Base-by-base conservation (phyloP, 1,140 invertebrate species). In the Aleiodes sp. region DNA sequence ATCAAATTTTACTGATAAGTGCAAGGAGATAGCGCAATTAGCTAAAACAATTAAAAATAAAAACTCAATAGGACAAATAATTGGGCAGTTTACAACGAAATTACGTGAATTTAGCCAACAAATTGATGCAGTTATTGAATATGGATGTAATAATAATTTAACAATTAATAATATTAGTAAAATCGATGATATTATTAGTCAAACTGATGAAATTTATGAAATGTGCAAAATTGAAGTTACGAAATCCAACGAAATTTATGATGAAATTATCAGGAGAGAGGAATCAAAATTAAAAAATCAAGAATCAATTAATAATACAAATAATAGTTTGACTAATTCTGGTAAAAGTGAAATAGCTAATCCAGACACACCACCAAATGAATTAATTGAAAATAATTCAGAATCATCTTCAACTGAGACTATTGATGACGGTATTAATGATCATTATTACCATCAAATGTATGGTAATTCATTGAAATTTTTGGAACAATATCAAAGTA, bases 381-480 rank as follows among this genome's bases (percentile, higher is more conserved):
- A 72, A 24, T 19, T 29, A 69, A 65, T 52, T 41, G 12, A 28
- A 12, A 64, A 61, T 24, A 61, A 64, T 41, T 26, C 43, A n/a
- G 64, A 65, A 56, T 29, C 3, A 1, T 33, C 10, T 33, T 1
- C 7, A 33, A 33, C 31, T 29, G 70, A 68, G 41, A 37, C 61
- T 21, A 2, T 68, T 68, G 46, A 73, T 56, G 64, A 63, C 24
- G 10, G 68, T 26, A 84, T 79, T 70, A 68, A 80, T 19, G 82
- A 88, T 63, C 75, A 83, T 66, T 83, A 82, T 74, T 88, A 88
- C 57, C 86, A 88, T 61, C 73, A 86, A 56, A 77, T 85, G 28
- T 91, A 88, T 80, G 33, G 80, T n/a, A 80, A 88, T 70, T 82
- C 89, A 2, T 80, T 86, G 77, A 80, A 82, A 8, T 89, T 88